A percentile compares a stretch with the other conserved stretches of the same genome.
Conservation (phyloP, 2,888 invertebrate species). For the Microplitis deprimator region DNA sequence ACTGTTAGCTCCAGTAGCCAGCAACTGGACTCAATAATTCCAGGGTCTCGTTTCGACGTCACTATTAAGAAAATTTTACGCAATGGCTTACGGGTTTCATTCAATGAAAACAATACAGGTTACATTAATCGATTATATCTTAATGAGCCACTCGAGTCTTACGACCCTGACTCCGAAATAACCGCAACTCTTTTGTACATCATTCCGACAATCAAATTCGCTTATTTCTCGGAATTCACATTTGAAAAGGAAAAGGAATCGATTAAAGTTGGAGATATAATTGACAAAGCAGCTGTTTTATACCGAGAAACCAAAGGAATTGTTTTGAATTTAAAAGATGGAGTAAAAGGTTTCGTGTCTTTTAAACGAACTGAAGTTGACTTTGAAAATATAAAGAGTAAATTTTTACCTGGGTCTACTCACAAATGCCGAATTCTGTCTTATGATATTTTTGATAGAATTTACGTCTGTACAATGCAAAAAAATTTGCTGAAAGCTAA, state of each 20-base stretch:
- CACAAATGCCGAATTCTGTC: slow-evolving; percentile 76
- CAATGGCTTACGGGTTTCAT: slow-evolving; percentile 72
- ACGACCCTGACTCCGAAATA: slow-evolving; percentile 54
- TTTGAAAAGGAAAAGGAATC: slow-evolving; percentile 61
- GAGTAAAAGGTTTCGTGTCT: slow-evolving; percentile 62
- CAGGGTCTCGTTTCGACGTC: slow-evolving; percentile 69
- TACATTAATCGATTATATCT: slow-evolving; percentile 68
- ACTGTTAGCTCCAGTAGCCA: slow-evolving; percentile 59
- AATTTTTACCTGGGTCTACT: slow-evolving; percentile 71
- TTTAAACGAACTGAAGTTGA: slow-evolving; percentile 59
- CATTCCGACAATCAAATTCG: slow-evolving; percentile 79
- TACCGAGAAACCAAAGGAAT: slow-evolving; percentile 71
- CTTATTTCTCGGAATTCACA: slow-evolving; percentile 75
- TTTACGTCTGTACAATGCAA: slow-evolving; percentile 81
- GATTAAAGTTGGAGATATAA: slow-evolving; percentile 74
- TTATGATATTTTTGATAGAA: slow-evolving; percentile 78
- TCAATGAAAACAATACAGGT: slow-evolving; percentile 70
- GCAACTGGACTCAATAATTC: slow-evolving; percentile 70
- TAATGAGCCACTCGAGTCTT: slow-evolving; percentile 54
- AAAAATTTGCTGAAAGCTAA: slow-evolving; percentile 72
- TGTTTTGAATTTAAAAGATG: slow-evolving; percentile 58
- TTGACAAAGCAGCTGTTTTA: slow-evolving; percentile 75
- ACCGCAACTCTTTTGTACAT: slow-evolving; percentile 75
- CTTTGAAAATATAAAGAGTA: slow-evolving; percentile 69
- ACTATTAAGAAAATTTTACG: slow-evolving; percentile 68